Evolutionary conservation across 2,888 invertebrate species (phyloP).

Genomic region (Allophyes oxyacanthae): DNA sequence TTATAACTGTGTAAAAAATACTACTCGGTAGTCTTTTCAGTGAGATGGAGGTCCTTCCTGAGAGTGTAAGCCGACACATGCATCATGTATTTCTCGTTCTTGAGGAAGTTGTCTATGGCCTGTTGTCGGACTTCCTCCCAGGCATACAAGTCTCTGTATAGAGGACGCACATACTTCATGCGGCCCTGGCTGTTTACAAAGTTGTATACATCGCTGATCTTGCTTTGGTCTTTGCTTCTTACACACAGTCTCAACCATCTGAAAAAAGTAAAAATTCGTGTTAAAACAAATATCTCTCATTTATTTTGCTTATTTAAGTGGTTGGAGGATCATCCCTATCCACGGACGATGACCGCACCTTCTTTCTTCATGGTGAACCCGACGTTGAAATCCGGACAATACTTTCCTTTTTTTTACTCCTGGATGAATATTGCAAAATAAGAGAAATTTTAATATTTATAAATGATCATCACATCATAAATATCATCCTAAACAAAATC

Average conservation of each 20-base stretch:
- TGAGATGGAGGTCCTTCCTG: conserved; percentile 92
- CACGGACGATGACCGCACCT: too few relatives aligned
- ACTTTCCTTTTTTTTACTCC: too few relatives aligned
- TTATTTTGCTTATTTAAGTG: too few relatives aligned
- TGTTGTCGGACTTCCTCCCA: conserved; percentile 92
- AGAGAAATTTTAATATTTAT: too few relatives aligned
- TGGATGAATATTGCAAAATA: too few relatives aligned
- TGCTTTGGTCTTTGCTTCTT: conserved; percentile 91
- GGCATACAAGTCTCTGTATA: conserved; percentile 94
- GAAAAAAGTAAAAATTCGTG: conserved; percentile 63
- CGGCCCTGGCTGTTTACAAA: conserved; percentile 96
- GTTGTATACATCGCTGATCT: conserved; percentile 91
- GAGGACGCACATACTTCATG: conserved; percentile 97
- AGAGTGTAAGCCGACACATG: conserved; percentile 93
- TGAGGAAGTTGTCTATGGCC: conserved; percentile 93
- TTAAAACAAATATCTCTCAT: neutral
- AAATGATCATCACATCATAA: too few relatives aligned
- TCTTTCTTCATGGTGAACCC: too few relatives aligned
- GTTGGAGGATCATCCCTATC: too few relatives aligned
- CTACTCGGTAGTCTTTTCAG: conserved; percentile 47
- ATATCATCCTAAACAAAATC: too few relatives aligned
- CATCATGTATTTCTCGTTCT: conserved; percentile 94
- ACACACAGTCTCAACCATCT: conserved; percentile 94
- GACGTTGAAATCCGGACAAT: too few relatives aligned
- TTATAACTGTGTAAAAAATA: conserved; percentile 30